These are phyloP conservation scores for Folsomia manolachei DNA, from an alignment of 2,888 invertebrate genomes.

Conservation along the genomic window DNA sequence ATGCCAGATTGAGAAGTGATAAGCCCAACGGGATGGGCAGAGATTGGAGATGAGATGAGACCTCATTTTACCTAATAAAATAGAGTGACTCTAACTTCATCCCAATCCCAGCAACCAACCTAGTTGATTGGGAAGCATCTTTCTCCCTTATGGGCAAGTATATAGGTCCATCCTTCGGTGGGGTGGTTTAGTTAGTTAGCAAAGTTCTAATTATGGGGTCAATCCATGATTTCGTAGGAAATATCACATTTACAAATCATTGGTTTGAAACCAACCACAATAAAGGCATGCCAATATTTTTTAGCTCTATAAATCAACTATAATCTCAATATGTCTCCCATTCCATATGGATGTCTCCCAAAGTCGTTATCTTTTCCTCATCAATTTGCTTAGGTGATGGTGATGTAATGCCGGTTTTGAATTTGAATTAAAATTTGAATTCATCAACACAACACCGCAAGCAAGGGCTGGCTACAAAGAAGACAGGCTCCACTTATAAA, in stretches of 20 bases:
- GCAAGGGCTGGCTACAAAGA: no score
- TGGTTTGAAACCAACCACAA: no score
- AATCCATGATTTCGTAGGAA: no score
- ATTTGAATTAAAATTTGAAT: neutral
- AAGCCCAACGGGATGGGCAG: slow-evolving; percentile 33
- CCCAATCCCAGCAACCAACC: neutral
- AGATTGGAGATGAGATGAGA: slow-evolving; percentile 21
- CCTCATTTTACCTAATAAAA: slow-evolving; percentile 18
- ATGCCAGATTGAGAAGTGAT: slow-evolving; percentile 40
- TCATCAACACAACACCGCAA: neutral
- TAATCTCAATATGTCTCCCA: neutral
- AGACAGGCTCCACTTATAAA: neutral
- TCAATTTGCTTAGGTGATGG: neutral
- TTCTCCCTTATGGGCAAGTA: no score
- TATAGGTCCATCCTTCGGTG: no score
- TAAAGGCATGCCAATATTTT: no score
- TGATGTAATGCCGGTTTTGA: neutral
- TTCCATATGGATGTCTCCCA: neutral
- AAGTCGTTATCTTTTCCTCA: neutral
- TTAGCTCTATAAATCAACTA: neutral
- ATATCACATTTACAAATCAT: no score
- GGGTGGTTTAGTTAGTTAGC: neutral
- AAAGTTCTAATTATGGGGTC: neutral
- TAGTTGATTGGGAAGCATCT: slow-evolving; percentile 1
- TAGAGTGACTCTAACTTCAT: slow-evolving; percentile 35